Base-by-base conservation (phyloP, 2,797 vertebrate species). In the Myotis findleyi region DNA sequence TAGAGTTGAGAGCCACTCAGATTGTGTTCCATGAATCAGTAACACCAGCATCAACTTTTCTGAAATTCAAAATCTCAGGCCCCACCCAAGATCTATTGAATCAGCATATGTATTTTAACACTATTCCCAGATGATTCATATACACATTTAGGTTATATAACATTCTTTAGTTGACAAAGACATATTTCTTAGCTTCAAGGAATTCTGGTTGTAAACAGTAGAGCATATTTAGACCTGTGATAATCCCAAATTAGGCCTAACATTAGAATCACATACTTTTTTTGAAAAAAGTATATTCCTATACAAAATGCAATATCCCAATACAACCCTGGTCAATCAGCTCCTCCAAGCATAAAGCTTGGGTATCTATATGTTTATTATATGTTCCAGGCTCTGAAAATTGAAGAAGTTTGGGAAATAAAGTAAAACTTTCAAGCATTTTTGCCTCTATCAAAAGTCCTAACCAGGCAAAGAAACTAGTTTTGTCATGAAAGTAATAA, bases 91-190 rank as follows among this genome's bases (percentile, higher is more conserved):
- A 82, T 30, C 23, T 82, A 68, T 21, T 59, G 27, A 93, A 83
- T 69, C 53, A 89, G 51, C 68, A 84, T 27, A 41, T 89, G 33
- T 85, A 69, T 92, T 49, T 75, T 75, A 81, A 55, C n/a, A 36
- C 53, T 57, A 30, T 71, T 23, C 0, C 12, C 41, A 89, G 30
- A 62, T 93, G 80, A 93, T 53, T 91, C 64, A 73, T 21, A 68
- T 33, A 69, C 33, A 59, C 68, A 57, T 17, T 73, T 86, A 83
- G 62, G 55, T 91, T 83, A 83, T 51, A 94, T 53, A 89, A 89
- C 85, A 79, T 88, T 75, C n/a, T 79, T 69, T 64, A 62, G 14
- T 86, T 82, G 71, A 89, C 53, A 85, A 86, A 96, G 55, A 81
- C 36, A 11, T 57, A 72, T 91, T 91, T 85, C 9, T 80, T 47